phyloP scores from a whole-genome alignment of 1,140 invertebrate genomes.

The Aphis gossypii region DNA sequence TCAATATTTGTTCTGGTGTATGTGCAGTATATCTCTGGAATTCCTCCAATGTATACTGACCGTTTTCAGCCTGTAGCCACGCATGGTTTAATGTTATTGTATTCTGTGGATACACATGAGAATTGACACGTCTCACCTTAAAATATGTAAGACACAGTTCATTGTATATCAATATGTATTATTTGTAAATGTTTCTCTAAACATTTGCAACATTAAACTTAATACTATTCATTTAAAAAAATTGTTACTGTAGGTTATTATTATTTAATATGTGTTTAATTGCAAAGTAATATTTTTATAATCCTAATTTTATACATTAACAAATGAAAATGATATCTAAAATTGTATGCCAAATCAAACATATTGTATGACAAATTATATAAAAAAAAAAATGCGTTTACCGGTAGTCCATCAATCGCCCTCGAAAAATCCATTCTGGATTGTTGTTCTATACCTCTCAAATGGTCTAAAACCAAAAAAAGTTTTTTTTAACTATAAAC shows the following conservation, averaged over 20 bases:
- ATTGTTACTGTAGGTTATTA: neutral
- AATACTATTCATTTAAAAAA: neutral
- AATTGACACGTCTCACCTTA: too few species aligned
- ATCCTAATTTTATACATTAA: neutral
- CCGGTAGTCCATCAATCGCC: neutral
- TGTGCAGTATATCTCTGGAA: neutral
- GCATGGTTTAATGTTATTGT: neutral
- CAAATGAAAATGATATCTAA: neutral
- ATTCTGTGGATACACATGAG: neutral
- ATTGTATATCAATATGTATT: too few species aligned
- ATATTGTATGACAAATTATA: neutral
- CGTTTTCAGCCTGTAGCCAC: neutral
- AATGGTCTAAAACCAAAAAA: neutral
- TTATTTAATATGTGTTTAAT: neutral
- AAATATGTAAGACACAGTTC: too few species aligned
- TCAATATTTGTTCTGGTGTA: neutral
- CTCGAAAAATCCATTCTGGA: neutral
- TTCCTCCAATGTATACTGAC: neutral
- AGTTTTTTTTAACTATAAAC: neutral
- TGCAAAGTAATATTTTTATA: neutral
- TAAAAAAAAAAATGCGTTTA: neutral
- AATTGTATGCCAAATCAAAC: too few species aligned
- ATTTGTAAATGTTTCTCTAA: too few species aligned
- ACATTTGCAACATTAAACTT: too few species aligned
- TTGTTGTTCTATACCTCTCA: neutral